Evolutionary conservation across 2,888 invertebrate genomes (phyloP).

Genomic region (Ophion ellenae): DNA sequence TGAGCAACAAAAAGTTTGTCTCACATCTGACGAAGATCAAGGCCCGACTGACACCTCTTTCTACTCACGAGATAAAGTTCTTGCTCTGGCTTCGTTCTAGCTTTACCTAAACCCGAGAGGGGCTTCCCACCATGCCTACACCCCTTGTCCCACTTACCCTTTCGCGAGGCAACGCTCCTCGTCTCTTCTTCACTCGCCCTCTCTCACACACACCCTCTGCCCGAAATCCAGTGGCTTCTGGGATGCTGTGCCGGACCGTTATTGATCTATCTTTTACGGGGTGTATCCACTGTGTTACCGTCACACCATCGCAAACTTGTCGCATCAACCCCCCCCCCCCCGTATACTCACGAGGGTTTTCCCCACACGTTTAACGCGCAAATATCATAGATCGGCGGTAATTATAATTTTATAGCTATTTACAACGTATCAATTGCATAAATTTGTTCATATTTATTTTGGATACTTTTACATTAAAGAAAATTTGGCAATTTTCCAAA

Average conservation of each 20-base stretch:
- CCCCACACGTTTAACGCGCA: not conserved
- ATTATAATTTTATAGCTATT: not conserved
- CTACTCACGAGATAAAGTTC: conserved; percentile 74
- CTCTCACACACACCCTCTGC: conserved; percentile 51
- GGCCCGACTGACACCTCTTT: conserved; percentile 71
- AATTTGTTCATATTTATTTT: not conserved
- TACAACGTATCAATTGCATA: not conserved
- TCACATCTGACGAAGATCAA: conserved; percentile 75
- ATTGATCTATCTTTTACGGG: conserved; percentile 74
- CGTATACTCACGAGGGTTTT: not conserved
- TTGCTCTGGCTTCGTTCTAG: conserved; percentile 79
- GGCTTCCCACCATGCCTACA: conserved; percentile 75
- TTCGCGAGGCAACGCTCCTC: conserved; percentile 19
- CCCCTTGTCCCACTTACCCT: conserved; percentile 70
- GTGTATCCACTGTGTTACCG: conserved; percentile 23
- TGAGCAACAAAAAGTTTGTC: conserved; percentile 61
- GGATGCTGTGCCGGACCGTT: conserved; percentile 82
- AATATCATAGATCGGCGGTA: not conserved
- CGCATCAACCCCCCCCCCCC: not conserved
- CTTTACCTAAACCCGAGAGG: conserved; percentile 71
- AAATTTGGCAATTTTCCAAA: not conserved
- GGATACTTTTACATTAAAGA: not conserved
- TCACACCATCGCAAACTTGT: conserved; percentile 34
- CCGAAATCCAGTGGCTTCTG: conserved; percentile 74
- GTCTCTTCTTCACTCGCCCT: conserved; percentile 25